Base-by-base conservation (phyloP, 1,140 invertebrate species). In the Drosophila santomea region DNA sequence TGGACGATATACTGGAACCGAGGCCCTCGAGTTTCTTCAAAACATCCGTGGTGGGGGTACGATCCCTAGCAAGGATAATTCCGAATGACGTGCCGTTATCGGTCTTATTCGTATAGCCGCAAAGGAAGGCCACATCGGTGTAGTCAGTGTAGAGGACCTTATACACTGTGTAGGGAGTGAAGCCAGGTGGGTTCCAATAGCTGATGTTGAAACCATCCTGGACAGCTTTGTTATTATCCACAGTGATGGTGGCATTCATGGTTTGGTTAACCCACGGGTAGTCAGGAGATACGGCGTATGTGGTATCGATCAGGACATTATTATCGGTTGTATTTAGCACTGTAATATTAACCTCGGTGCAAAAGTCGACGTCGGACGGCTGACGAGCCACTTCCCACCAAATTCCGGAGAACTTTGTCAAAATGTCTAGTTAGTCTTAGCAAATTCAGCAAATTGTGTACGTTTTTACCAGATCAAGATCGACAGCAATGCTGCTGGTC, bases 261-360 rank as follows among this genome's bases (percentile, higher is more conserved):
- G 78, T 91, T 50, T 89, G 84, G 66, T 91, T 91, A 2, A 91
- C 84, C 80, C 80, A 91, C 0, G 83, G 89, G 60, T 78, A 91
- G 2, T 32, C 20, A 1, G 45, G 28, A 0, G 75, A 73, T 6
- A 85, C 76, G 12, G 72, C 73, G 44, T 91, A 91, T 3, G 80
- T 89, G 2, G 81, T 85, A 6, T 61, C 48, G n/a, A 91, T 89
- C 3, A 45, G 23, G 3, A 91, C 73, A 68, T 82, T 66, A 11
- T 79, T 28, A 0, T 45, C 2, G 6, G 36, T 0, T 7, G 32
- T n/a, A 36, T 73, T 4, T 2, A 68, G 1, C 25, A 85, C 72
- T 6, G 80, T 89, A 0, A 89, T 35, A 43, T 89, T 89, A 2
- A 91, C 72, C 32, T 74, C 2, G 1, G 84, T 82, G 48, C 89